phyloP scores from a whole-genome alignment of 2,888 invertebrate genomes.

The Rugalucina vietnamica region DNA sequence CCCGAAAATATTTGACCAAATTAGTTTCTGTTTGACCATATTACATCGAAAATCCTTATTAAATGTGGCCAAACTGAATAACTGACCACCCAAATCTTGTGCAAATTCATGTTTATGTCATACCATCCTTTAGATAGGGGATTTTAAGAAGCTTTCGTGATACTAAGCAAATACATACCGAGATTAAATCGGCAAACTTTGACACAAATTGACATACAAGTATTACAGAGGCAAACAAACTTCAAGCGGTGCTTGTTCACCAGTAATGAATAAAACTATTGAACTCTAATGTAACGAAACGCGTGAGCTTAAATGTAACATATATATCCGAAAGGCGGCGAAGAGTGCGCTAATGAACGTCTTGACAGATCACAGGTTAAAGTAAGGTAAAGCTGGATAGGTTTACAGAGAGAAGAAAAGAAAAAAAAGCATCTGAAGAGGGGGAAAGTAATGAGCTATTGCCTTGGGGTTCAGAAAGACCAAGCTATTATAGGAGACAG shows the following conservation, averaged over 20 bases:
- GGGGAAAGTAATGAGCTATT: no score
- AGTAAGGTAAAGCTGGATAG: no score
- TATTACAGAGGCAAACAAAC: neutral
- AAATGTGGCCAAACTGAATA: neutral
- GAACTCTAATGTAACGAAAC: no score
- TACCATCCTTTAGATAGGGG: neutral
- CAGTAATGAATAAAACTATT: no score
- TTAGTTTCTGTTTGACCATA: neutral
- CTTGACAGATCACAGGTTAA: no score
- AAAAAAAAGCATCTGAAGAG: no score
- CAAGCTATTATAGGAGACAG: no score
- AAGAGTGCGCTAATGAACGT: no score
- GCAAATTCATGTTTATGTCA: neutral
- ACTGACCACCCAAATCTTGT: neutral
- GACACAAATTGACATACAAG: neutral
- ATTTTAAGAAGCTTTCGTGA: conserved; percentile 2
- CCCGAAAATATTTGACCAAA: neutral
- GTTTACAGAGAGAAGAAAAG: no score
- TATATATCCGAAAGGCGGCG: no score
- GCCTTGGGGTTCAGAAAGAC: no score
- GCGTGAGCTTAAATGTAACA: no score
- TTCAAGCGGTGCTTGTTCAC: neutral
- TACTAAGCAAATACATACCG: neutral
- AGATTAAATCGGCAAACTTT: conserved; percentile 2
- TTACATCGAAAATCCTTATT: neutral